A percentile compares a stretch with the other conserved stretches of the same genome.
Evolutionary conservation across 2,888 invertebrate genomes (phyloP).

Genomic region (Electrophaes corylata): DNA sequence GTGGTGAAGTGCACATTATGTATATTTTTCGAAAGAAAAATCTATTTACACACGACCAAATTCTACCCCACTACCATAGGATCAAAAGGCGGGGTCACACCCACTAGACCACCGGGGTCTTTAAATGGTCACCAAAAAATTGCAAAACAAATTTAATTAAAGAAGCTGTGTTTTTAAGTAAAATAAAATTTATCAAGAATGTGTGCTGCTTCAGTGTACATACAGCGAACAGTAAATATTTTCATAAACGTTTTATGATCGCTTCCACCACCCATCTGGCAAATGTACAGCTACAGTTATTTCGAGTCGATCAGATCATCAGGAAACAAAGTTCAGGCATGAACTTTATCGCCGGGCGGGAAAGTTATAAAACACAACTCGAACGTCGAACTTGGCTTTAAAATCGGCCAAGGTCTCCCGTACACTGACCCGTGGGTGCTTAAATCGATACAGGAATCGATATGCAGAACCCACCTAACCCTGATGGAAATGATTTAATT

Average conservation of each 20-base stretch:
- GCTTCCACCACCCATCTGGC: constrained; percentile 68
- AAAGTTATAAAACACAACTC: constrained; percentile 75
- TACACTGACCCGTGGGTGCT: constrained; percentile 63
- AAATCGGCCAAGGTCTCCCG: constrained; percentile 82
- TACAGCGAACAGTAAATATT: constrained; percentile 53
- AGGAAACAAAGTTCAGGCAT: constrained; percentile 70
- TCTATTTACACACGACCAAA: too few species aligned
- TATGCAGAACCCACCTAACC: constrained; percentile 31
- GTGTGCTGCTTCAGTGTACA: constrained; percentile 19
- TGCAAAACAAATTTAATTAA: too few species aligned
- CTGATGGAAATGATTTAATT: constrained; percentile 42
- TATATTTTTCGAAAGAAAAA: too few species aligned
- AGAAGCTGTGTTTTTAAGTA: too few species aligned
- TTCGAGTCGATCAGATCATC: constrained; percentile 66
- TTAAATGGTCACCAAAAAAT: too few species aligned
- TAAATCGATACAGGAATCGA: constrained; percentile 46
- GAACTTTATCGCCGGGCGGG: constrained; percentile 74
- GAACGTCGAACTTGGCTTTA: constrained; percentile 76
- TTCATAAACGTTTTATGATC: constrained; percentile 57
- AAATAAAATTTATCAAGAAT: not conserved
- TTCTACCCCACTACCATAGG: too few species aligned
- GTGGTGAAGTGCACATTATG: too few species aligned
- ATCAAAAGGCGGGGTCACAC: too few species aligned
- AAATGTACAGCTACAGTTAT: constrained; percentile 55
- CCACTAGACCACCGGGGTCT: too few species aligned